Percentiles rank a stretch among this genome's conserved stretches.
These are phyloP conservation scores for Tursiops truncatus DNA, from an alignment of 2,113 vertebrate genomes.

Conservation along the genomic window DNA sequence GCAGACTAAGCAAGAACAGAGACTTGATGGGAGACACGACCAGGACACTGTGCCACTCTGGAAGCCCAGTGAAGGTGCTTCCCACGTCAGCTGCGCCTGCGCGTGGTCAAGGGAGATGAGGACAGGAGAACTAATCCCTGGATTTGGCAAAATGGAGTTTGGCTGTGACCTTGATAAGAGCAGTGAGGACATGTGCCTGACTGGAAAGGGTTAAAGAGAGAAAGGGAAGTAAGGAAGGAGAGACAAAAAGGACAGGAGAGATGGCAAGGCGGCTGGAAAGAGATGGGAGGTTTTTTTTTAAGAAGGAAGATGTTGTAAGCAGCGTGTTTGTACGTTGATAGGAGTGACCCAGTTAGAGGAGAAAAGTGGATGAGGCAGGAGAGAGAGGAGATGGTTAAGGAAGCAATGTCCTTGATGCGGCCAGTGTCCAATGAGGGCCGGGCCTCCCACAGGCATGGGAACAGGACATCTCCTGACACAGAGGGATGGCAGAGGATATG, in stretches of 20 bases:
- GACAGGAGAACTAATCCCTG: not conserved
- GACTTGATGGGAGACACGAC: not conserved
- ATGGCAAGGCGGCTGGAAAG: not conserved
- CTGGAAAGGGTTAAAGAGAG: not conserved
- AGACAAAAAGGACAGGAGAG: not conserved
- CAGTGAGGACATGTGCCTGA: not conserved
- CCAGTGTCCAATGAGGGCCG: not conserved
- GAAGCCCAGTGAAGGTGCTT: not conserved
- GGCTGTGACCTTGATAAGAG: not conserved
- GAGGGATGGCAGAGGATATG: not conserved
- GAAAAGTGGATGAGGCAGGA: not conserved
- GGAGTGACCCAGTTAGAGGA: not conserved
- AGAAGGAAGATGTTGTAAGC: not conserved
- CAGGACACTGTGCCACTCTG: not conserved
- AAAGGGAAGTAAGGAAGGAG: not conserved
- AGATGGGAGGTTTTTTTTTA: not conserved
- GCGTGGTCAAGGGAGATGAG: accelerated
- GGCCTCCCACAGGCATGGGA: not conserved
- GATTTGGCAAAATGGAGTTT: not conserved
- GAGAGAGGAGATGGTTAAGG: not conserved
- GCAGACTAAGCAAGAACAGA: not conserved
- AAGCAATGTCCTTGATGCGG: not conserved
- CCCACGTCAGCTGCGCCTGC: accelerated
- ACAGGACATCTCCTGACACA: not conserved
- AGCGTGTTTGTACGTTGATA: not conserved